Base-by-base conservation (phyloP, 2,797 vertebrate species). In the Pseudotriccus pelzelni region DNA sequence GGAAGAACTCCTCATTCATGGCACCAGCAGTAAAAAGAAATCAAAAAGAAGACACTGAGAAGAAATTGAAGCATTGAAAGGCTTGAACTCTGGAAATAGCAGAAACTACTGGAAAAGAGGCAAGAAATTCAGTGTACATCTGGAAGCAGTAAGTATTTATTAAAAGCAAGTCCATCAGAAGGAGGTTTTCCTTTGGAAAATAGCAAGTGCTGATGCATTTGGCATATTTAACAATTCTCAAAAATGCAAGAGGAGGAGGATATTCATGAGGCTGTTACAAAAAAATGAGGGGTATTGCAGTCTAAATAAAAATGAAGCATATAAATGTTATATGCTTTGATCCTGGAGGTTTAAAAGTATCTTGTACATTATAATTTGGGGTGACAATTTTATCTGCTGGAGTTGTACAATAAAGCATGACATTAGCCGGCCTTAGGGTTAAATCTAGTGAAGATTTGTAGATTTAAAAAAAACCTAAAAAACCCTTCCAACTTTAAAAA, bases 141-240 rank as follows among this genome's bases (percentile, higher is more conserved):
- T 93, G 83, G 79, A 95, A 94, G 44, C 73, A 84, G 53, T 83
- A 94, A 87, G 73, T 87, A 66, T 90, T 91, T 83, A 80, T 96
- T 80, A 69, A 85, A 94, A 93, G 50, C 62, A 91, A 92, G 73
- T 80, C 79, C 78, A 78, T 59, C 69, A 90, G 78, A 85, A 93
- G 44, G 55, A 95, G 82, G 53, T 64, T 95, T 93, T 87, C 79
- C 69, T 91, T 78, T 66, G 75, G 79, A 89, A 94, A 93, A 88
- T 56, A 93, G 56, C 37, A 78, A 91, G 46, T 64, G 58, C 79
- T 84, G 82, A 86, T 94, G 73, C 79, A 86, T 78, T 94, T 93
- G 76, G 62, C 50, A 7, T 88, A 58, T 81, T 91, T 91, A 91
- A 87, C 56, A 88, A 82, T 81, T 89, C 86, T 62, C 49, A 86